These are phyloP conservation scores for Nebria salina DNA, from an alignment of 2,888 invertebrate genomes.

Conservation along the genomic window DNA sequence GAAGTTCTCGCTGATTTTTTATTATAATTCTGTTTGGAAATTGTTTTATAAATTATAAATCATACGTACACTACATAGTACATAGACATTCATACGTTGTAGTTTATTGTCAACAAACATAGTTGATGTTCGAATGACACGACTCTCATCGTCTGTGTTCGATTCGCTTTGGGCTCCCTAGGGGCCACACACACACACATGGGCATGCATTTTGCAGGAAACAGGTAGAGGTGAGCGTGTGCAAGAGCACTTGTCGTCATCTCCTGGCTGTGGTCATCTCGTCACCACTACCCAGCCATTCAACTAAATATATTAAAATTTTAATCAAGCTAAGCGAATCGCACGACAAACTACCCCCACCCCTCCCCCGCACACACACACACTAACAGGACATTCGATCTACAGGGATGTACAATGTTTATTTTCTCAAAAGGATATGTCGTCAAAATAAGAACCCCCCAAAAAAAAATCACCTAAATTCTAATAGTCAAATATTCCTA, in stretches of 20 bases:
- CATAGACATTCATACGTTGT: neutral
- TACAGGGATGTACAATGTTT: too few relatives aligned
- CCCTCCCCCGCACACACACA: neutral
- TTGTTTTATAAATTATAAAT: neutral
- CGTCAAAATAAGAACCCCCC: too few relatives aligned
- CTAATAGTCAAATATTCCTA: too few relatives aligned
- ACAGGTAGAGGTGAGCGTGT: neutral
- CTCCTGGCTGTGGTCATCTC: slow-evolving; percentile 2
- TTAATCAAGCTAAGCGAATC: slow-evolving; percentile 51
- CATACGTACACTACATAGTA: neutral
- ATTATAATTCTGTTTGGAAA: too few relatives aligned
- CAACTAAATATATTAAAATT: slow-evolving; percentile 52
- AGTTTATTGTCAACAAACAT: neutral
- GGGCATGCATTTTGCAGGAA: neutral
- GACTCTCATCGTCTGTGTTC: neutral
- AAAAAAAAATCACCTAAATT: too few relatives aligned
- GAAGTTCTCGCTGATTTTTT: too few relatives aligned
- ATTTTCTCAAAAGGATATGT: too few relatives aligned
- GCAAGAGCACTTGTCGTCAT: slow-evolving; percentile 4
- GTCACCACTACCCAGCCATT: slow-evolving; percentile 42
- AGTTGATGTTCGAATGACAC: neutral
- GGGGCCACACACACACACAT: slow-evolving; percentile 10
- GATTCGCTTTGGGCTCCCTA: neutral
- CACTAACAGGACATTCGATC: too few relatives aligned
- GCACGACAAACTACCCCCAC: neutral